These are phyloP conservation scores for Xylocampa areola DNA, from an alignment of 2,888 invertebrate species.

Conservation along the genomic window DNA sequence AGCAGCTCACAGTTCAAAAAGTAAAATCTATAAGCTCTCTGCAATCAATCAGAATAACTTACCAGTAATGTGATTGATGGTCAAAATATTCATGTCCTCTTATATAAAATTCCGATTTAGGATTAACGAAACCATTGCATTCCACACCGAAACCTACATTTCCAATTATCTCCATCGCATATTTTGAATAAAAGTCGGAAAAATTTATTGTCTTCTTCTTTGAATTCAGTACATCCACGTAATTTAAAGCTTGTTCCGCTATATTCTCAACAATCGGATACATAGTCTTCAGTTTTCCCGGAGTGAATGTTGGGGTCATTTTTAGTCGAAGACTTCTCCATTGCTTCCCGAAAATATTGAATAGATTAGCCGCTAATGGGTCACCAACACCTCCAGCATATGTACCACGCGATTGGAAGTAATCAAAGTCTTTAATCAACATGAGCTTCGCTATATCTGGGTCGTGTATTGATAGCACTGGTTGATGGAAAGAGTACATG, in stretches of 20 bases:
- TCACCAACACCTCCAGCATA: conserved; percentile 90
- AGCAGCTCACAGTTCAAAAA: too few species aligned
- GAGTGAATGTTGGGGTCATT: conserved; percentile 91
- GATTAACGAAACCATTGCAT: conserved; percentile 89
- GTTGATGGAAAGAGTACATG: conserved; percentile 90
- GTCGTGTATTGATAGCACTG: conserved; percentile 91
- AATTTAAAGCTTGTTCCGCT: conserved; percentile 85
- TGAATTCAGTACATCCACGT: conserved; percentile 72
- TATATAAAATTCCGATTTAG: conserved; percentile 87
- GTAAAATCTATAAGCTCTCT: too few species aligned
- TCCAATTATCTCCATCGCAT: conserved; percentile 91
- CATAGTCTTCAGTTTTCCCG: conserved; percentile 92
- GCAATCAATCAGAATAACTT: too few species aligned
- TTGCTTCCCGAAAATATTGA: conserved; percentile 87
- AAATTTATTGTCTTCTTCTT: conserved; percentile 83
- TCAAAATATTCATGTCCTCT: conserved; percentile 84
- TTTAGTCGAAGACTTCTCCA: conserved; percentile 91
- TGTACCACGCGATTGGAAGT: conserved; percentile 92
- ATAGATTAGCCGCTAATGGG: conserved; percentile 90
- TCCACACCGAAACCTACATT: conserved; percentile 91
- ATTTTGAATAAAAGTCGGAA: conserved; percentile 89
- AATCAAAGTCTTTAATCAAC: conserved; percentile 90
- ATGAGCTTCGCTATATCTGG: conserved; percentile 90
- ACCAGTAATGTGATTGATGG: conserved; percentile 80
- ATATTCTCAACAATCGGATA: conserved; percentile 90